phyloP scores from a whole-genome alignment of 1,140 invertebrate species.

The Drosophila repleta region DNA sequence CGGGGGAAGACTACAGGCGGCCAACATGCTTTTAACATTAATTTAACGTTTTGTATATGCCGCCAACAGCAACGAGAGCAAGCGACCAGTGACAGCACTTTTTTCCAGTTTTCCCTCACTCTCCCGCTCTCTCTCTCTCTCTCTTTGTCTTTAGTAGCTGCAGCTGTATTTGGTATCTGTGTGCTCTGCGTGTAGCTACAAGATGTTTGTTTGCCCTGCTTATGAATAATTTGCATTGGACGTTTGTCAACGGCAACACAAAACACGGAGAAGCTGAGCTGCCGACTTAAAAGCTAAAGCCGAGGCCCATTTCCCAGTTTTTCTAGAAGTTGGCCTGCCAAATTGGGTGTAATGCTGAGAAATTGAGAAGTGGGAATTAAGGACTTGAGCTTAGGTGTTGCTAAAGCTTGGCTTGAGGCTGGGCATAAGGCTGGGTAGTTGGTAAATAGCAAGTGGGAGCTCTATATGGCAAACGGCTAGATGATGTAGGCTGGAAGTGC shows the following conservation, averaged over 20 bases:
- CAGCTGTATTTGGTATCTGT: neutral
- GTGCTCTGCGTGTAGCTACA: slow-evolving; percentile 27
- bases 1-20: neutral
- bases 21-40: slow-evolving; percentile 56
- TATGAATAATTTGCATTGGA: slow-evolving; percentile 62
- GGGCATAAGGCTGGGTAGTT: no score
- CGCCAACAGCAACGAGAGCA: slow-evolving; percentile 10
- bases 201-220: slow-evolving; percentile 54
- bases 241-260: slow-evolving; percentile 34
- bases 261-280: slow-evolving; percentile 3
- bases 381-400: no score
- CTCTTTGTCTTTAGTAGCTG: neutral
- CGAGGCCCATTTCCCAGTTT: slow-evolving; percentile 12
- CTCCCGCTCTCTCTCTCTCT: neutral
- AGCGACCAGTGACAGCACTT: slow-evolving; percentile 10
- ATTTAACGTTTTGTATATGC: slow-evolving; percentile 52
- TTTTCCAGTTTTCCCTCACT: slow-evolving; percentile 2
- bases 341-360: no score
- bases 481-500: no score
- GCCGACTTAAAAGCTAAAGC: slow-evolving; percentile 10
- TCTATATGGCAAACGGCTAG: no score
- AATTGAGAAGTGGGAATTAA: no score
- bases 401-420: no score
- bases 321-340: neutral
- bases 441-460: no score